These are phyloP conservation scores for Thymelicus lineola DNA, from an alignment of 2,888 invertebrate genomes.

Conservation along the genomic window DNA sequence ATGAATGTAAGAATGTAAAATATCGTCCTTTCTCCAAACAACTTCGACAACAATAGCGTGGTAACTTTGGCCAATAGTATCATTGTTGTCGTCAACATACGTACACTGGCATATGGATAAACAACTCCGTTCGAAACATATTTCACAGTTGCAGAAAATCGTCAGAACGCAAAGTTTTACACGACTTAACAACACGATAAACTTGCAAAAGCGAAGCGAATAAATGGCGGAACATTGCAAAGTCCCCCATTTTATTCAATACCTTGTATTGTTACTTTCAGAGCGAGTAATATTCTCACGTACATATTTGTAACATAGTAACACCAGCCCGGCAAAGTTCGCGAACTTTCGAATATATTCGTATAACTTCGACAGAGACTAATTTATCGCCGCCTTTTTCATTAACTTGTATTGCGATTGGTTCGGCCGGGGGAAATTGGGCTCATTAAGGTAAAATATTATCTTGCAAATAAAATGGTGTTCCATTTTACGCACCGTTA, in stretches of 20 bases:
- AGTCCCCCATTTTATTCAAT: slow-evolving; percentile 53
- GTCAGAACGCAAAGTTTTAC: slow-evolving; percentile 21
- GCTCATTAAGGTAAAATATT: slow-evolving; percentile 36
- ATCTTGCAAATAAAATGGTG: slow-evolving; percentile 32
- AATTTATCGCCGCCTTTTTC: slow-evolving; percentile 47
- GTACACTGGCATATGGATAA: slow-evolving; percentile 11
- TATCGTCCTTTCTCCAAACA: not conserved
- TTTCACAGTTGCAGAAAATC: slow-evolving; percentile 23
- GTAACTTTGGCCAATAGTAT: not conserved
- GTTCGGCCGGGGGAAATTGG: slow-evolving; percentile 27
- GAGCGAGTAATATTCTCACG: slow-evolving; percentile 39
- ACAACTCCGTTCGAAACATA: slow-evolving; percentile 21
- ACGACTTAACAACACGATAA: slow-evolving; percentile 44
- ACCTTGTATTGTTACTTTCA: slow-evolving; percentile 41
- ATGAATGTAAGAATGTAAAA: not conserved
- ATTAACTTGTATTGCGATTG: slow-evolving; percentile 41
- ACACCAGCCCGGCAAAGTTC: slow-evolving; percentile 35
- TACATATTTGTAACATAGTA: slow-evolving; percentile 40
- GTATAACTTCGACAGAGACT: slow-evolving; percentile 41
- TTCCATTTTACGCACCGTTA: slow-evolving; percentile 41
- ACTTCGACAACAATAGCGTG: not conserved
- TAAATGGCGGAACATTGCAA: slow-evolving; percentile 44
- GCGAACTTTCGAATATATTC: slow-evolving; percentile 36
- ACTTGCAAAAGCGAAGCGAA: slow-evolving; percentile 42
- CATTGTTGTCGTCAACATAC: slow-evolving; percentile 2